Base-by-base conservation (phyloP, 1,140 invertebrate species). In the Drosophila setifemur region DNA sequence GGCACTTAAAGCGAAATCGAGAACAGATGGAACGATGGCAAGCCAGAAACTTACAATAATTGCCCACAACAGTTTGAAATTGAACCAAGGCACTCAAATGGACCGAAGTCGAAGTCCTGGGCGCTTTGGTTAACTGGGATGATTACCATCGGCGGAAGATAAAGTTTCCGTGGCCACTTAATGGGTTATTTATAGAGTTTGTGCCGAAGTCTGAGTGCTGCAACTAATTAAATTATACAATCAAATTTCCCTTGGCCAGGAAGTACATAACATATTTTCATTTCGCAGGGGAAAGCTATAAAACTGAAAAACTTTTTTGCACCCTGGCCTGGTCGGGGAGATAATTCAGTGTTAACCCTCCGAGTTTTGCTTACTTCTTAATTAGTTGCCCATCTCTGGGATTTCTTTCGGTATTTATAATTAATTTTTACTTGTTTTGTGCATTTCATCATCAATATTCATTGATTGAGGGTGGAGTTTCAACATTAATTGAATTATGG, bases 31-130 rank as follows among this genome's bases (percentile, higher is more conserved):
- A 85, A 43, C 29, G n/a, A n/a, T n/a, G 50, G 23, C 28, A 31
- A 76, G 28, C 67, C 48, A 69, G 77, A 83, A 82, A 82, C 78
- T 85, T 82, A 69, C 79, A 85, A 78, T 82, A 82, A 82, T 82
- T 82, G 68, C 78, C 71, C 53, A 66, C 61, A 66, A 66, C 61
- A 66, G 61, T 66, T 66, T 66, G 61, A 49, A 66, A 64, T 64
- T 64, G 60, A 63, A 49, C 57, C 42, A 49, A 64, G 39, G 35
- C 64, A 25, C 48, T 63, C 54, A 58, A 70, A 81, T 70, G 48
- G 48, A 83, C 73, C 73, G 11, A 28, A 29, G 16, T 26, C 16
- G 23, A 45, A 12, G 50, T 55, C 23, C 40, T 14, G 21, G 49
- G 40, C 33, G 40, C 19, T 49, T 39, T 33, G 61, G 57, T 66